phyloP scores from a whole-genome alignment of 2,797 vertebrate species.

The Bradypodion ventrale region DNA sequence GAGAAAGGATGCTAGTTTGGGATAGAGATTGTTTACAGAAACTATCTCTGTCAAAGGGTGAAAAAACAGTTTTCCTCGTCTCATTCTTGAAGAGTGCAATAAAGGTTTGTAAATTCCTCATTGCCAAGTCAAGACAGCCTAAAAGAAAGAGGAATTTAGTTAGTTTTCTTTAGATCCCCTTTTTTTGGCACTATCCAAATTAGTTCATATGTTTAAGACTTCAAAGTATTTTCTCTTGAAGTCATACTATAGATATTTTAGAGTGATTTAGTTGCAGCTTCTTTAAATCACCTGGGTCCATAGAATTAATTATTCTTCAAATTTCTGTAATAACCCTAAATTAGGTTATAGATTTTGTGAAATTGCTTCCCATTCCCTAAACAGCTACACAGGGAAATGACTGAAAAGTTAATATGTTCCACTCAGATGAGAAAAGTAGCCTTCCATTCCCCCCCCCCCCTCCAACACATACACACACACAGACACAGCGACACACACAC shows the following conservation, averaged over 20 bases:
- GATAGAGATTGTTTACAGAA: no score
- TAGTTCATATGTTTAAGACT: neutral
- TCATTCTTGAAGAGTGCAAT: no score
- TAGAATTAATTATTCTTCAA: slow-evolving; percentile 49
- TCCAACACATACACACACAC: no score
- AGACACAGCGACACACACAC: no score
- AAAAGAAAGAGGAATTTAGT: no score
- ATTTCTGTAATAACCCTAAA: slow-evolving; percentile 52
- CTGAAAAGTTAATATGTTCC: slow-evolving; percentile 41
- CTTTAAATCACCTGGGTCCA: slow-evolving; percentile 35
- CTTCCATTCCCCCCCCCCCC: neutral
- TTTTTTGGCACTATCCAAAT: slow-evolving; percentile 23
- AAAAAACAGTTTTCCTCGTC: no score
- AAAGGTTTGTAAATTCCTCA: no score
- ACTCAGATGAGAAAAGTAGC: slow-evolving; percentile 36
- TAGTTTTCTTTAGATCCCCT: neutral
- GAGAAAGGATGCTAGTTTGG: no score
- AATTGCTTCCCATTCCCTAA: slow-evolving; percentile 47
- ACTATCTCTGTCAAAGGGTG: no score
- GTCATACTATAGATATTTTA: slow-evolving; percentile 25
- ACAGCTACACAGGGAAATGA: slow-evolving; percentile 35
- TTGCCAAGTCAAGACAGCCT: no score
- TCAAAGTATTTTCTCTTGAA: slow-evolving; percentile 20
- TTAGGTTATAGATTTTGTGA: slow-evolving; percentile 56
- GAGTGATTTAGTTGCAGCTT: slow-evolving; percentile 24